Evolutionary conservation across 2,113 vertebrate genomes (phyloP), one percentile per base, ranked within the genome.

Genomic region (Alligator sinensis): DNA sequence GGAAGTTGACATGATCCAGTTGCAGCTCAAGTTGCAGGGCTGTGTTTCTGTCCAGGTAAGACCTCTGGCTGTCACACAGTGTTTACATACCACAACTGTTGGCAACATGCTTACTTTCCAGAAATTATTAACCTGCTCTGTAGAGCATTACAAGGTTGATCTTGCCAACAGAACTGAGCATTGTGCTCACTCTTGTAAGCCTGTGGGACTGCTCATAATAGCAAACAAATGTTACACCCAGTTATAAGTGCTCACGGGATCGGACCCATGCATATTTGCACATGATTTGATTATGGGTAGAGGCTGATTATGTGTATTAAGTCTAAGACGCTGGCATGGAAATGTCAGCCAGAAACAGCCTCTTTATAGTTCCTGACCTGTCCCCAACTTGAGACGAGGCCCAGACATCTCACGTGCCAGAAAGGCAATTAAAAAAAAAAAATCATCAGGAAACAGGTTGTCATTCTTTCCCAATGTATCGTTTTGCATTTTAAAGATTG

Each of bases 1-100:
- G 22, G 99, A 99, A 1, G 98, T 99, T 76, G 99, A 99, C 97
- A 99, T 99, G 99, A 99, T 99, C 96, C 99, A 99, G 82, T 98
- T 99, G 79, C 99, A 99, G 92, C 99, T 99, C 82, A 99, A 99
- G 82, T 86, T 99, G 80, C 99, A 99, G 94, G 99, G 99, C 95
- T 99, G 99, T 18, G 99, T 99, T 84, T 99, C 99, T 3, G 99
- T 99, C 91, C 99, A 99, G 98, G 99, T 99, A 92, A 89, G 86
- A 22, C 58, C 55, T 47, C 47, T 6, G 11, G 21, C 28, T 60
- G 64, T 59, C 9, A 0, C 70, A 55, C 62, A 21, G 21, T 4
- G 0, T 63, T 75, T 75, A 10, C 59, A 25, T 47, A 47, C 47
- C 47, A 47, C 47, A 47, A 47, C 47, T 47, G 47, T 47, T 47